Evolutionary conservation across 2,888 invertebrate species (phyloP).

Genomic region (Torymus auratus): DNA sequence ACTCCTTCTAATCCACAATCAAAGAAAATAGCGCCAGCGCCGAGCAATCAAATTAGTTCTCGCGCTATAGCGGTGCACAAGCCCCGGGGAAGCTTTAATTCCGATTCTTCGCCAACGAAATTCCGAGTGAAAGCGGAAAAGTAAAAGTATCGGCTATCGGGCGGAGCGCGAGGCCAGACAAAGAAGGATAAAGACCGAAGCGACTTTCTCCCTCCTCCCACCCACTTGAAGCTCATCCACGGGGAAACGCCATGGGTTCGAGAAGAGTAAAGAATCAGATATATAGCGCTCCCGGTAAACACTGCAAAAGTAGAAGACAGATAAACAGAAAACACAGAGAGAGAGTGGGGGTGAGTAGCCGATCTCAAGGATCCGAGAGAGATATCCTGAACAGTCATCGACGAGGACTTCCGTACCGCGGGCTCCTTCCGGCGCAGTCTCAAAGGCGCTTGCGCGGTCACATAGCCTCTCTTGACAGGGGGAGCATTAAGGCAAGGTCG

Average conservation of each 20-base stretch:
- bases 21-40: too few species aligned
- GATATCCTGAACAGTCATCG: slow-evolving; percentile 47
- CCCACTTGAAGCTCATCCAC: too few species aligned
- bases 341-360: background rate
- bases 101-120: slow-evolving; percentile 37
- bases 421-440: slow-evolving; percentile 8
- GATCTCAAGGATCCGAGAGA: background rate
- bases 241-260: background rate
- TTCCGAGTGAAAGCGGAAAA: slow-evolving; percentile 39
- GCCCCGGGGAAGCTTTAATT: slow-evolving; percentile 16
- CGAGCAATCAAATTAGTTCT: slow-evolving; percentile 39
- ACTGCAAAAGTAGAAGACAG: background rate
- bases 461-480: too few species aligned
- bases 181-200: background rate
- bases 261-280: background rate
- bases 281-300: background rate
- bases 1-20: too few species aligned
- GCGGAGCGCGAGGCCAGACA: background rate
- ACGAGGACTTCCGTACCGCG: slow-evolving; percentile 42
- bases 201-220: too few species aligned
- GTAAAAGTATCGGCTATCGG: slow-evolving; percentile 49
- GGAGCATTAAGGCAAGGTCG: too few species aligned
- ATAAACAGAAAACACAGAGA: too few species aligned
- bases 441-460: too few species aligned
- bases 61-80: background rate